Percentiles rank a stretch among this genome's conserved stretches.
phyloP scores from a whole-genome alignment of 2,113 vertebrate genomes.

The Scartelaos histophorus region DNA sequence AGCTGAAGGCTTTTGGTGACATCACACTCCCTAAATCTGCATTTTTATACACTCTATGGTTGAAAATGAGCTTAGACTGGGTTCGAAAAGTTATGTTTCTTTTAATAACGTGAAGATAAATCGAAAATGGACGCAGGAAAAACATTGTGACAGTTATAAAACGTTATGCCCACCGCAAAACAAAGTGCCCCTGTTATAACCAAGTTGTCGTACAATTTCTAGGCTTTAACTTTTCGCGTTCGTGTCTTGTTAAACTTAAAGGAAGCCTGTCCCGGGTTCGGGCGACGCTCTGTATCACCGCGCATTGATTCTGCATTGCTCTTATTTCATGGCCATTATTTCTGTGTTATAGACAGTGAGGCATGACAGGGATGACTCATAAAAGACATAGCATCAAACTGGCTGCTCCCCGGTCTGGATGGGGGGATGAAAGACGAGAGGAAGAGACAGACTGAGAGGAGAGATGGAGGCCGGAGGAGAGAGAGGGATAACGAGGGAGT shows the following conservation, averaged over 20 bases:
- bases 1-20: too few relatives aligned
- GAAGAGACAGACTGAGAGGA: conserved; percentile 12
- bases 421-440: conserved; percentile 39
- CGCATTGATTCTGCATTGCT: neutral
- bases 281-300: neutral
- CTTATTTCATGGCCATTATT: conserved; percentile 10
- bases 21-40: too few relatives aligned
- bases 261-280: neutral
- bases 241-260: neutral
- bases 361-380: conserved; percentile 45
- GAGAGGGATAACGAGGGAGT: too few relatives aligned
- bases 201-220: neutral
- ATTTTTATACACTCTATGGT: too few relatives aligned
- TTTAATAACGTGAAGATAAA: too few relatives aligned
- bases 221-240: too few relatives aligned
- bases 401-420: conserved; percentile 25
- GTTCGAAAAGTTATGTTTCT: too few relatives aligned
- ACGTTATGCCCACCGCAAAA: neutral
- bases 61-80: too few relatives aligned
- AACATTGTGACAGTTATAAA: too few relatives aligned
- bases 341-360: conserved; percentile 1
- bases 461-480: conserved; percentile 3
- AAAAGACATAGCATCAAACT: conserved; percentile 34
- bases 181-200: neutral
- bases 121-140: too few relatives aligned